Evolutionary conservation across 2,797 vertebrate species (phyloP), one percentile per base, ranked within the genome.

Genomic region (Lepilemur septentrionalis): DNA sequence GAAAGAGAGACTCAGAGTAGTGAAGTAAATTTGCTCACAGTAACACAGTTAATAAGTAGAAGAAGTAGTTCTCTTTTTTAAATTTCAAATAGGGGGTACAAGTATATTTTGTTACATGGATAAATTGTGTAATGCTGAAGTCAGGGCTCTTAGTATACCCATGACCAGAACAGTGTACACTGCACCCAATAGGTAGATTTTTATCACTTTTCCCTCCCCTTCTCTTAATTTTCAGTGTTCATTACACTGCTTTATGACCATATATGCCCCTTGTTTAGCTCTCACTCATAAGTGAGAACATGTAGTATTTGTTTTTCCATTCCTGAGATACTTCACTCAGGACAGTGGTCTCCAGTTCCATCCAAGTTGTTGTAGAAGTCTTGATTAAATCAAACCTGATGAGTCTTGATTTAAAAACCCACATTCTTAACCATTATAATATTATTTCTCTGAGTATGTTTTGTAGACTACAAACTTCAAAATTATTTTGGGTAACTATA

Each of bases 371-470:
- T 63, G 61, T 14, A 32, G 30, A 63, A 12, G 17, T 82, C 17
- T 28, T 52, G 52, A 85, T 79, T 90, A 81, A 92, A 50, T 92
- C 79, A 93, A 88, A 93, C 73, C 35, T 22, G 43, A 6, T 67
- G n/a, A 50, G 52, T 61, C 85, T 93, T 93, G n/a, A 79, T 69
- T 95, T 50, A 69, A 89, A 91, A 90, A 57, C 5, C 35, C 12
- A 3, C 67, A 14, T 46, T 91, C 57, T 86, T 96, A 91, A 81
- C 52, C 18, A 18, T 88, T 85, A 35, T 14, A 69, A 7, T 52
- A 89, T 61, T 93, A 22, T 85, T 92, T 93, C 78, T 93, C 80
- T 55, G 43, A 90, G n/a, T 61, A 14, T 79, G 9, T 83, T 93
- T 87, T 88, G 3, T 90, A 91, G 48, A 69, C 72, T 32, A 50